Conservation (phyloP, 2,888 invertebrate genomes). For the Dromius quadrimaculatus region DNA sequence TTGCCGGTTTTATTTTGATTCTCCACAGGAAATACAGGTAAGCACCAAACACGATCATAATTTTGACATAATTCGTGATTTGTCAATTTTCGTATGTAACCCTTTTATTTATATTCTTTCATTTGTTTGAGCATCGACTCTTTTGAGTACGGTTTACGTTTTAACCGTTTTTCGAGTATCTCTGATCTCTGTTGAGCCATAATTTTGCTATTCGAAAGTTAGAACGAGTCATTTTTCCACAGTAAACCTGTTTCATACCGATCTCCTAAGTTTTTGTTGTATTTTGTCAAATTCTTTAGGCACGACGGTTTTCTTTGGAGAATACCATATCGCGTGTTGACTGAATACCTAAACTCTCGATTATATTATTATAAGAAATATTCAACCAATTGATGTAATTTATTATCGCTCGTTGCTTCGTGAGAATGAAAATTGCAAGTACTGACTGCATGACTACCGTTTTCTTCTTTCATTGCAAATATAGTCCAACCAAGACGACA, state of each 20-base stretch:
- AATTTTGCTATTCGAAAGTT: background rate
- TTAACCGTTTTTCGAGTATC: background rate
- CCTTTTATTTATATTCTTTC: background rate
- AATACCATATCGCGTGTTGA: background rate
- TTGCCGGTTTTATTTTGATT: background rate
- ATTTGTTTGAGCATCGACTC: background rate
- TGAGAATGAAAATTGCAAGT: background rate
- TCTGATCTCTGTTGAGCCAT: background rate
- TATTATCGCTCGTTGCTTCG: background rate
- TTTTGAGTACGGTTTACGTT: background rate
- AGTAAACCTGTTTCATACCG: background rate
- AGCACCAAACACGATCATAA: background rate
- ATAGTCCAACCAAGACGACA: background rate
- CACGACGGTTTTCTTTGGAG: background rate
- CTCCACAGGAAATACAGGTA: background rate
- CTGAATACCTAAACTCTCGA: background rate
- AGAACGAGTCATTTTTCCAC: background rate
- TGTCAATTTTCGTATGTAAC: background rate
- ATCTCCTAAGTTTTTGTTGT: background rate
- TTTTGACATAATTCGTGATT: background rate
- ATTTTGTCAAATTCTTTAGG: background rate
- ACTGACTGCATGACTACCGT: background rate
- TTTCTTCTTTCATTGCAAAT: background rate
- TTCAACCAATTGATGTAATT: background rate
- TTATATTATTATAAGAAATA: background rate